Evolutionary conservation across 2,888 invertebrate genomes (phyloP).

Genomic region (Melanargia galathea): DNA sequence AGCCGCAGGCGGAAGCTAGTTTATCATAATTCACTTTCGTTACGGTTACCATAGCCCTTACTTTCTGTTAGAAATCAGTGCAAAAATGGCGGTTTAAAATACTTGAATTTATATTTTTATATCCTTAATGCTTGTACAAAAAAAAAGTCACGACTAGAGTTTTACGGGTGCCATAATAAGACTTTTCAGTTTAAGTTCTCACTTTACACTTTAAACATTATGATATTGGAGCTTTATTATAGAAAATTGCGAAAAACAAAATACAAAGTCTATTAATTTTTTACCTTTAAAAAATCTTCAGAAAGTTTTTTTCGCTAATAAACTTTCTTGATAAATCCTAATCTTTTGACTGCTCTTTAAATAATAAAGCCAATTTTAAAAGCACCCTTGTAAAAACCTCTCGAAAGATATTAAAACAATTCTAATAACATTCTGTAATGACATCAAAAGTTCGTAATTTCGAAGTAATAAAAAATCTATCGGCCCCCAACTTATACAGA

Average conservation of each 20-base stretch:
- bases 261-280: too few relatives aligned
- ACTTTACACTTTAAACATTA: too few relatives aligned
- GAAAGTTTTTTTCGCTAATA: not conserved
- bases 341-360: not conserved
- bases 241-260: not conserved
- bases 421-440: slow-evolving; percentile 39
- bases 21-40: too few relatives aligned
- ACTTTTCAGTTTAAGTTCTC: too few relatives aligned
- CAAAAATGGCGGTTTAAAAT: too few relatives aligned
- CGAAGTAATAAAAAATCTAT: slow-evolving; percentile 45
- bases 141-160: too few relatives aligned
- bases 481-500: slow-evolving; percentile 45
- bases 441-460: slow-evolving; percentile 41
- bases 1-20: too few relatives aligned
- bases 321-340: not conserved
- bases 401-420: slow-evolving; percentile 32
- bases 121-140: too few relatives aligned
- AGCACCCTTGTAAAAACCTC: slow-evolving; percentile 4
- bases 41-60: too few relatives aligned
- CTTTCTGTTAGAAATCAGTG: too few relatives aligned
- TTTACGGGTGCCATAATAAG: too few relatives aligned
- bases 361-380: slow-evolving; percentile 1
- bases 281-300: not conserved
- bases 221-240: not conserved
- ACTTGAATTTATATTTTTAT: too few relatives aligned